A percentile compares a stretch with the other conserved stretches of the same genome.
Conservation (phyloP, 2,888 invertebrate species). For the Xanthorhoe designata region DNA sequence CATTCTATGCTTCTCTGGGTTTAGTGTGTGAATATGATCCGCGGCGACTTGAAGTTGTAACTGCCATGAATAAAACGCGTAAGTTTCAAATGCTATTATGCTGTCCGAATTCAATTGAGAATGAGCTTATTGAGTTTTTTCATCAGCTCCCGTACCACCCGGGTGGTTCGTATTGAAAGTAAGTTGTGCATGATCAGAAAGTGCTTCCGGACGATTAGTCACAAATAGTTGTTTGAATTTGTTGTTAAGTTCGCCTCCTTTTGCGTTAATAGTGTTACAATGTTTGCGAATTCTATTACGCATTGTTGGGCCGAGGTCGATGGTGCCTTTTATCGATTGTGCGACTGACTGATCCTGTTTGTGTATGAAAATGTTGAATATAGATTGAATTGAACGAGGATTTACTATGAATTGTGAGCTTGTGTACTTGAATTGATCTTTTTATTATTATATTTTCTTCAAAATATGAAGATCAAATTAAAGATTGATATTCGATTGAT, state of each 20-base stretch:
- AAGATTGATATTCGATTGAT: not conserved
- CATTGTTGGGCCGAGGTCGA: slow-evolving; percentile 72
- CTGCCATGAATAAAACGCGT: slow-evolving; percentile 81
- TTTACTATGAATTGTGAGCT: slow-evolving; percentile 18
- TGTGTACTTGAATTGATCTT: slow-evolving; percentile 6
- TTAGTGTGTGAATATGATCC: slow-evolving; percentile 77
- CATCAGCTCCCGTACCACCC: slow-evolving; percentile 64
- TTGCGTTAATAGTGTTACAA: slow-evolving; percentile 84
- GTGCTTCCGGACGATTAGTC: slow-evolving; percentile 82
- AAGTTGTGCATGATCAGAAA: slow-evolving; percentile 78
- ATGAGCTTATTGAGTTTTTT: slow-evolving; percentile 32
- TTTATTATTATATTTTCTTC: not conserved
- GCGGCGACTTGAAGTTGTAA: slow-evolving; percentile 63
- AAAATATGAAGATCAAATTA: not conserved
- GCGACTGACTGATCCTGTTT: slow-evolving; percentile 73
- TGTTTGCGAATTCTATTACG: slow-evolving; percentile 84
- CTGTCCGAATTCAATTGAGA: slow-evolving; percentile 22
- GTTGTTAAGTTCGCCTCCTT: slow-evolving; percentile 83
- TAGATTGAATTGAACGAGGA: slow-evolving; percentile 22
- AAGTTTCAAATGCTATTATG: slow-evolving; percentile 53
- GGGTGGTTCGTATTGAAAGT: slow-evolving; percentile 66
- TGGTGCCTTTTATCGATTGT: slow-evolving; percentile 73
- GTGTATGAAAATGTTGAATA: slow-evolving; percentile 43
- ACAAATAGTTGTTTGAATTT: slow-evolving; percentile 81
- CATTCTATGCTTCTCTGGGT: slow-evolving; percentile 65